Conservation (phyloP, 2,113 vertebrate species). For the Dipodomys stephensi region DNA sequence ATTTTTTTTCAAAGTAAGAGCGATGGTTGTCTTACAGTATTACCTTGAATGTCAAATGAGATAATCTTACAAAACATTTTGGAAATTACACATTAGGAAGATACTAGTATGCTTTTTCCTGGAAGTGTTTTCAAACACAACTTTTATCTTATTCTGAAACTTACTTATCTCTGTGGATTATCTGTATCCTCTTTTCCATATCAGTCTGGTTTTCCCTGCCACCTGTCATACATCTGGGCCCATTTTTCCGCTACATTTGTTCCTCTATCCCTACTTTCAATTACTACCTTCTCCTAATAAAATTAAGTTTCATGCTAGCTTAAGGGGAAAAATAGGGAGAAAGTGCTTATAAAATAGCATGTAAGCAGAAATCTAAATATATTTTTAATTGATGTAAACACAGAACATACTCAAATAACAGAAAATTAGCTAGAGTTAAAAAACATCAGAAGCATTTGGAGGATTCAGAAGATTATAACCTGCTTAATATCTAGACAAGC, state of each 20-base stretch:
- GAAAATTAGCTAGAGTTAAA: background rate
- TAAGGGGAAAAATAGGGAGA: background rate
- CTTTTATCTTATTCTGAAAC: conserved; percentile 15
- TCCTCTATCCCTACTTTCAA: background rate
- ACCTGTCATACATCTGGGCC: conserved; percentile 36
- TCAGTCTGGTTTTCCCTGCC: conserved; percentile 17
- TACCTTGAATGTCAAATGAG: background rate
- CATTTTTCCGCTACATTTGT: background rate
- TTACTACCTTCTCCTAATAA: conserved; percentile 24
- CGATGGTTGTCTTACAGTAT: background rate
- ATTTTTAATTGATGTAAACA: background rate
- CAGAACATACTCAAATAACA: background rate
- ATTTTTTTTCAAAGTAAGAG: conserved; percentile 6
- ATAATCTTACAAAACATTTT: background rate
- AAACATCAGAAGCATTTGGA: conserved; percentile 10
- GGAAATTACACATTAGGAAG: background rate
- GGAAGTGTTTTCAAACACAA: conserved; percentile 29
- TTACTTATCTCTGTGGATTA: conserved; percentile 42
- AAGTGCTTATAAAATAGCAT: background rate
- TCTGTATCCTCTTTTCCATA: conserved; percentile 39
- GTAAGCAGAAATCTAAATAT: background rate
- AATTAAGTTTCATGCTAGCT: conserved; percentile 32
- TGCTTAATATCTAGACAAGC: background rate
- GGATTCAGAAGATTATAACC: background rate
- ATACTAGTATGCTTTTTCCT: background rate